These are phyloP conservation scores for Anticlea derivata DNA, from an alignment of 2,888 invertebrate genomes.

Conservation along the genomic window DNA sequence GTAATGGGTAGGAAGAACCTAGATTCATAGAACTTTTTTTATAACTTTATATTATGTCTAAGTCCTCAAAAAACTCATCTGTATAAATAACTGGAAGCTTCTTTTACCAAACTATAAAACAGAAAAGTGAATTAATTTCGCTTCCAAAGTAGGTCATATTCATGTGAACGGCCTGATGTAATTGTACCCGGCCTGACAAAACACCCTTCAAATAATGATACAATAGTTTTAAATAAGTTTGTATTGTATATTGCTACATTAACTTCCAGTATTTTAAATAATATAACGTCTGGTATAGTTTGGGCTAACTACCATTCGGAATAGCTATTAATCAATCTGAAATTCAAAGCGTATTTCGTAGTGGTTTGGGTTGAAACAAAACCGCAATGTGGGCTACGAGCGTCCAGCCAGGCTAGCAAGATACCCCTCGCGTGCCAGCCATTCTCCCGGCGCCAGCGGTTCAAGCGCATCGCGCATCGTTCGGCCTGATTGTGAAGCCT, in stretches of 20 bases:
- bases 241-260: not conserved
- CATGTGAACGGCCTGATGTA: no score
- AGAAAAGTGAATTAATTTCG: no score
- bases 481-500: not conserved
- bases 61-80: no score
- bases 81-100: no score
- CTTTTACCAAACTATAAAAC: no score
- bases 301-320: not conserved
- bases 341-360: not conserved
- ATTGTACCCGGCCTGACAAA: no score
- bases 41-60: no score
- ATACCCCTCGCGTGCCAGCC: not conserved
- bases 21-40: no score
- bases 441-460: not conserved
- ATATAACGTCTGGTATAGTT: not conserved
- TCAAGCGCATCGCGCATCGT: not conserved
- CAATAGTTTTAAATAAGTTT: no score
- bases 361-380: not conserved
- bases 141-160: no score
- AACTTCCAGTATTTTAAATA: not conserved
- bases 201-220: no score
- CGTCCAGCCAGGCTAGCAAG: not conserved
- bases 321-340: not conserved
- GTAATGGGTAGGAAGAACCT: no score
- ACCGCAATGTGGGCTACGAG: not conserved